Evolutionary conservation across 2,888 invertebrate species (phyloP), one percentile per base, ranked within the genome.

Genomic region (Patella depressa): DNA sequence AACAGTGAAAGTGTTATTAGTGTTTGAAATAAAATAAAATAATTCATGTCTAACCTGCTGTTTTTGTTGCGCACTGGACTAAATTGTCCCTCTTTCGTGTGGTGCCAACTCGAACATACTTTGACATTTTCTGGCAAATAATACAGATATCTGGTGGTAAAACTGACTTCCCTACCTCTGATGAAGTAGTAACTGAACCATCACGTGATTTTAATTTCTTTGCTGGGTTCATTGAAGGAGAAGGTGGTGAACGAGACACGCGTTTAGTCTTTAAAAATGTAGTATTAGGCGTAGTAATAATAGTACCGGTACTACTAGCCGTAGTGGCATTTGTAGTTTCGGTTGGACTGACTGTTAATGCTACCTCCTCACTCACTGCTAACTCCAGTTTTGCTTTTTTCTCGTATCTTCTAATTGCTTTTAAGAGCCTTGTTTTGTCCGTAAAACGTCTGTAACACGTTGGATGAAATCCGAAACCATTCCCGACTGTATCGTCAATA

Each of bases 121-220:
- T 59, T 5, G 17, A n/a, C 9, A 17, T 17, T n/a, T 59, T 59
- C 9, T 59, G 4, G n/a, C 59, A 59, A 59, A 59, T 59, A 5
- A 59, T 59, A 59, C 59, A 59, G 15, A 59, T n/a, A n/a, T 59
- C 59, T 59, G 59, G 57, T 57, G 57, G 59, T 17, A 59, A 59
- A 15, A 59, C 17, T n/a, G n/a, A n/a, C 0, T 59, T 59, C 9
- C 59, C n/a, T n/a, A n/a, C 4, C 17, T 59, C 17, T 4, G 59
- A 15, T n/a, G n/a, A 15, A 59, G 59, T 59, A n/a, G 9, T 17
- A 59, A 59, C 59, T 59, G 59, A 7, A 7, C 1, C 17, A 59
- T 59, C 17, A 59, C 17, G 59, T n/a, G 59, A 59, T n/a, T 9
- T 59, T 59, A 59, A 59, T 59, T 59, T 59, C 59, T 59, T 59